Percentiles rank a stretch among this genome's conserved stretches.
These are phyloP conservation scores for Takifugu rubripes DNA, from an alignment of 2,797 vertebrate genomes.

Conservation along the genomic window DNA sequence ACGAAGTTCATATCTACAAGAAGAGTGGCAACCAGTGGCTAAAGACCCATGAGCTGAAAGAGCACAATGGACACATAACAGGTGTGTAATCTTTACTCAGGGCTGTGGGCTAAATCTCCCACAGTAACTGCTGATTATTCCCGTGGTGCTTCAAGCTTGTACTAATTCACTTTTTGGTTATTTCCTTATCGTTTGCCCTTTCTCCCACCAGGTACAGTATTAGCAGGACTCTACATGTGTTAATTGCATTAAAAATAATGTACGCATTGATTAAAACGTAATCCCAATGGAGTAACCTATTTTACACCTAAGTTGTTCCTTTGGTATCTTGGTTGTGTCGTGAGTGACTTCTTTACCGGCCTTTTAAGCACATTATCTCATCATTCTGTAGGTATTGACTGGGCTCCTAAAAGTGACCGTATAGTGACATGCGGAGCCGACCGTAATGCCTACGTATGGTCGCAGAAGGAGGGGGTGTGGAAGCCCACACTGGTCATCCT, in stretches of 20 bases:
- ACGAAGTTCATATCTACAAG: constrained; percentile 99
- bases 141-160: too few species aligned
- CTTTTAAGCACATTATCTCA: neutral
- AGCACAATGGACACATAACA: constrained; percentile 98
- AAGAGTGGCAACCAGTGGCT: constrained; percentile 96
- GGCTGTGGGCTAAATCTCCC: neutral
- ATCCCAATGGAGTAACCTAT: neutral
- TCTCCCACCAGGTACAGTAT: too few species aligned
- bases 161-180: too few species aligned
- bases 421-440: constrained; percentile 98
- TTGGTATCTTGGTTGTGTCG: too few species aligned
- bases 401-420: constrained; percentile 97
- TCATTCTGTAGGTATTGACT: constrained; percentile 86
- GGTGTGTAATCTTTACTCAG: constrained; percentile 65
- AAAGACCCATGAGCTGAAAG: constrained; percentile 95
- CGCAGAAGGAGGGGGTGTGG: constrained; percentile 95
- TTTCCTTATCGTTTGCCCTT: too few species aligned
- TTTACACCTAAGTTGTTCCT: too few species aligned
- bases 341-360: too few species aligned
- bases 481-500: constrained; percentile 97
- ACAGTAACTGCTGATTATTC: too few species aligned
- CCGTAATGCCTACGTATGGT: constrained; percentile 98
- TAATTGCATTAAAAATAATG: neutral
- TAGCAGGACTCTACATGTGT: too few species aligned
- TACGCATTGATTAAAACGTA: neutral